Base-by-base conservation (phyloP, 1,140 invertebrate species). In the Phymorhynchus buccinoides region DNA sequence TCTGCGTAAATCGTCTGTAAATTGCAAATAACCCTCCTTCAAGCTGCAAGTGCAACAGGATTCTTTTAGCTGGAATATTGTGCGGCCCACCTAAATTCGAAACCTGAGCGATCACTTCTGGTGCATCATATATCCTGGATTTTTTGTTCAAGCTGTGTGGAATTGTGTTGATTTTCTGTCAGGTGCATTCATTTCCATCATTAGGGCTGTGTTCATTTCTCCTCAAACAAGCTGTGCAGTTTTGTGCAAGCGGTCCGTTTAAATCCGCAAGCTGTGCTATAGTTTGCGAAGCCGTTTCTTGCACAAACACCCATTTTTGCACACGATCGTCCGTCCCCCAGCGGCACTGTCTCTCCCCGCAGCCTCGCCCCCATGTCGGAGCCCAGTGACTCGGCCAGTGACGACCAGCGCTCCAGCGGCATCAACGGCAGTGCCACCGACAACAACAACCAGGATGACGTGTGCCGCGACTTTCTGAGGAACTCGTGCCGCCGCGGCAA, bases 401-500 rank as follows among this genome's bases (percentile, higher is more conserved):
- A 91, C n/a, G 89, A 90, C 62, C 52, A 75, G 66, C 81, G 80
- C 41, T 56, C 68, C 77, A 62, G 62, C 73, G 22, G 27, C 27
- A 27, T 62, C 79, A 35, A 77, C 71, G 85, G 89, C n/a, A 18
- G 89, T 87, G n/a, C n/a, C n/a, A n/a, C n/a, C n/a, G n/a, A n/a
- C n/a, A n/a, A n/a, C 86, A 83, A 89, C 87, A 52, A 90, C 89
- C 88, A 87, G 56, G 90, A 92, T 62, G 93, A 94, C 86, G 91
- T 94, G 78, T 95, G 95, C 90, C 93, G 95, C 35, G 95, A 95
- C 90, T 95, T 93, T 90, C 90, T 95, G 87, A 93, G 95, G 62
- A 95, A 95, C 91, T 94, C 95, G 66, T 97, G 97, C 92, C 95
- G 95, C 84, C 94, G 96, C 22, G 96, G 96, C 16, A 96, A 95